Evolutionary conservation across 2,113 vertebrate species (phyloP).

Genomic region (Pollimyrus isidori): DNA sequence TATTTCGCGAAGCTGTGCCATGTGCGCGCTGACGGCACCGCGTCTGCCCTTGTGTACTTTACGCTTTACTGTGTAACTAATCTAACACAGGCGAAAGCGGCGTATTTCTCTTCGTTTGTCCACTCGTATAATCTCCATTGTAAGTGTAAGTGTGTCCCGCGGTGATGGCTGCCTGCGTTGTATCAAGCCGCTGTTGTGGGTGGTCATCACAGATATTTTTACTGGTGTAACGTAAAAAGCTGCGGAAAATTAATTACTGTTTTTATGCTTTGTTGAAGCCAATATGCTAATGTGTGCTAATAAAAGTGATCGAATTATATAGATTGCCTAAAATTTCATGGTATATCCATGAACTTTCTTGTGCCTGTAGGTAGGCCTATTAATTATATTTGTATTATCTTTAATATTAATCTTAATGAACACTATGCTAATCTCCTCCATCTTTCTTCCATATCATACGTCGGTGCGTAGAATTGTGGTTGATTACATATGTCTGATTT

Average conservation of each 20-base stretch:
- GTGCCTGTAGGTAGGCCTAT: background rate
- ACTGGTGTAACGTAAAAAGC: background rate
- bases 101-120: background rate
- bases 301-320: background rate
- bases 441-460: background rate
- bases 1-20: background rate
- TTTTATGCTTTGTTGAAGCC: background rate
- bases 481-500: background rate
- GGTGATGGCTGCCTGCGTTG: background rate
- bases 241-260: background rate
- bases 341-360: background rate
- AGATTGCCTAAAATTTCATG: background rate
- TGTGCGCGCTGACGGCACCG: background rate
- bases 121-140: background rate
- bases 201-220: background rate
- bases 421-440: background rate
- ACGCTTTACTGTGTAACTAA: background rate
- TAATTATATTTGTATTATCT: background rate
- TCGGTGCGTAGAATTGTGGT: background rate
- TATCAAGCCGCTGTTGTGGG: background rate
- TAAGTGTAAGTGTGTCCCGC: background rate
- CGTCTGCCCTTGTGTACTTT: background rate
- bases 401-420: background rate
- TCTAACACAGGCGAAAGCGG: background rate
- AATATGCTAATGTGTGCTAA: background rate